Evolutionary conservation across 2,113 vertebrate species (phyloP).

Genomic region (Leuciscus idus): DNA sequence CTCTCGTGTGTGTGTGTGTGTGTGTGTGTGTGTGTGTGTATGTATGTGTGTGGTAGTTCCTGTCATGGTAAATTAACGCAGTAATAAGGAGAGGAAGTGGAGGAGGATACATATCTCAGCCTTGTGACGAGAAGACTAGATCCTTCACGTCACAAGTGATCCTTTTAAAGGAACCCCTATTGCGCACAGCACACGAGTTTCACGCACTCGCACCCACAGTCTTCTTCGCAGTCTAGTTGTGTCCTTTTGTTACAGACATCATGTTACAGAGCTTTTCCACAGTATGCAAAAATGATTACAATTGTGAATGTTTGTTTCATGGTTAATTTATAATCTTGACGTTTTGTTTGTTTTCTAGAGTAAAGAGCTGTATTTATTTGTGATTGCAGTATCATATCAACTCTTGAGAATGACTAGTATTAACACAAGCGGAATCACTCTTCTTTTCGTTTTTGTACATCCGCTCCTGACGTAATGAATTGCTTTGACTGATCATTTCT

Average conservation of each 20-base stretch:
- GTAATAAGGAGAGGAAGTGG: conserved; percentile 39
- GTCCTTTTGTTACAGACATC: conserved; percentile 65
- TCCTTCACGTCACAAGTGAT: background rate
- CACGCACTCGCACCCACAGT: conserved; percentile 70
- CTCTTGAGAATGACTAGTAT: conserved; percentile 72
- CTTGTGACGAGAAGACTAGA: conserved; percentile 2
- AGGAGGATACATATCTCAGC: conserved; percentile 32
- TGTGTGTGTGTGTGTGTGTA: conserved; percentile 34
- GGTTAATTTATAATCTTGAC: conserved; percentile 82
- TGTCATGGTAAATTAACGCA: conserved; percentile 27
- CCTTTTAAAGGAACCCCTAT: conserved; percentile 25
- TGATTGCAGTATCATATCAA: conserved; percentile 70
- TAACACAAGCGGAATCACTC: conserved; percentile 61
- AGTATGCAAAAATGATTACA: conserved; percentile 71
- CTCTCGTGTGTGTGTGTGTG: background rate
- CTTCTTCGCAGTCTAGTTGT: conserved; percentile 58
- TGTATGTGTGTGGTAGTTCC: conserved; percentile 37
- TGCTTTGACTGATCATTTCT: conserved; percentile 56
- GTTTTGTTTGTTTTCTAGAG: conserved; percentile 67
- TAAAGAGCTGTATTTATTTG: conserved; percentile 80
- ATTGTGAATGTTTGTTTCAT: conserved; percentile 71
- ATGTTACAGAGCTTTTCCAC: conserved; percentile 68
- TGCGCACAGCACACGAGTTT: conserved; percentile 44
- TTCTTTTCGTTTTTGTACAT: conserved; percentile 57
- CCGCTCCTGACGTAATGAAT: conserved; percentile 36